Conservation (phyloP, 2,113 vertebrate species). For the Haliaeetus leucogaster region DNA sequence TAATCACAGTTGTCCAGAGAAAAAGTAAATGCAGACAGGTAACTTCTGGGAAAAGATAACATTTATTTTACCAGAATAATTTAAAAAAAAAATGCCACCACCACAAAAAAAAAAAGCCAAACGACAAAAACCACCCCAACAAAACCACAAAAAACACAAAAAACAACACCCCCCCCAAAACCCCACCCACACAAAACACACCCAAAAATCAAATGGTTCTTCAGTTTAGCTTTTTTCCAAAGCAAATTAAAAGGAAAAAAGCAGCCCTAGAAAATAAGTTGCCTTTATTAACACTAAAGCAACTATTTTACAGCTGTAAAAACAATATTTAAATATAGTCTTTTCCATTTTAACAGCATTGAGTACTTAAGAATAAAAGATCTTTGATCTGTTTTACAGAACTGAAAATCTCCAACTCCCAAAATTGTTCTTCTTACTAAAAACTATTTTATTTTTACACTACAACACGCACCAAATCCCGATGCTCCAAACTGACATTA, state of each 20-base stretch:
- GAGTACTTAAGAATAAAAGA: background rate
- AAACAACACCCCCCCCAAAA: background rate
- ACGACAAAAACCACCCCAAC: background rate
- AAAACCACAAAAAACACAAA: too few species aligned
- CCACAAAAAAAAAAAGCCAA: background rate
- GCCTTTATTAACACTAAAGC: background rate
- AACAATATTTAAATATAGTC: background rate
- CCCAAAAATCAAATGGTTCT: background rate
- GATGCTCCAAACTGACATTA: slow-evolving; percentile 88
- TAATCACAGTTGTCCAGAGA: accelerated
- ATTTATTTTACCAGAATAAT: background rate
- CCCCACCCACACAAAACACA: background rate
- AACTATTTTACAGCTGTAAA: background rate
- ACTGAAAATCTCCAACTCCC: background rate
- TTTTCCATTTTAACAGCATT: background rate
- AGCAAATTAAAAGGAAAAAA: background rate
- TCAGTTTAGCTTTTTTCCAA: background rate
- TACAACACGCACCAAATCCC: slow-evolving; percentile 86
- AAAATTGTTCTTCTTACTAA: background rate
- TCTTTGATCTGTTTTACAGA: background rate
- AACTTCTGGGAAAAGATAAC: background rate
- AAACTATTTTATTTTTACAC: background rate
- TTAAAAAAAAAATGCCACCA: background rate
- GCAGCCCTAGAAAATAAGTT: background rate
- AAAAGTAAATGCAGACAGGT: background rate